Percentiles rank a stretch among this genome's conserved stretches.
phyloP scores from a whole-genome alignment of 1,140 invertebrate species.

The Drosophila navojoa region DNA sequence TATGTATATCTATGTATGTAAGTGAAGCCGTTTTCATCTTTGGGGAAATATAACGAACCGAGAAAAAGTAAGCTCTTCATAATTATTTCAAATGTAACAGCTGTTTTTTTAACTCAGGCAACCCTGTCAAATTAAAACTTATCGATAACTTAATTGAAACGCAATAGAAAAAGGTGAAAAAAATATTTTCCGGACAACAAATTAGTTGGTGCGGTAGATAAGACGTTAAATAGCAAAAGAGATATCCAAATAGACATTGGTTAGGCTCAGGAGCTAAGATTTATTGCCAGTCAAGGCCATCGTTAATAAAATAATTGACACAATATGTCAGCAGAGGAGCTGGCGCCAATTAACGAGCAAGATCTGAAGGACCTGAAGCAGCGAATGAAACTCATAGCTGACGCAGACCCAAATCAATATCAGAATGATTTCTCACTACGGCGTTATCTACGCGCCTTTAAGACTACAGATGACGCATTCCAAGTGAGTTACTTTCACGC shows the following conservation, averaged over 20 bases:
- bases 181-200: constrained; percentile 19
- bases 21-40: not conserved
- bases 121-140: constrained; percentile 15
- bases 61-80: not conserved
- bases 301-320: constrained; percentile 10
- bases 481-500: constrained; percentile 85
- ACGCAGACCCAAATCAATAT: constrained; percentile 89
- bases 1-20: constrained; percentile 24
- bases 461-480: constrained; percentile 89
- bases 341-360: constrained; percentile 86
- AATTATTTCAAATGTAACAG: constrained; percentile 26
- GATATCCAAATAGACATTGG: too few species aligned
- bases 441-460: constrained; percentile 89
- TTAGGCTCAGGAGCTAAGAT: not conserved
- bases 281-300: not conserved
- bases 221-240: not conserved
- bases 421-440: constrained; percentile 89
- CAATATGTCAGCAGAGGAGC: constrained; percentile 84
- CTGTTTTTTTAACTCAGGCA: constrained; percentile 17
- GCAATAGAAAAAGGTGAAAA: constrained; percentile 50
- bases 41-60: not conserved
- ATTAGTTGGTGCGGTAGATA: constrained; percentile 12
- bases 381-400: constrained; percentile 88
- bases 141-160: constrained; percentile 46
- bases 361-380: constrained; percentile 88